These are phyloP conservation scores for Chondrilla cf. caribensis DNA, from an alignment of 37 sponge, comb jelly and placozoan genomes.

Conservation along the genomic window DNA sequence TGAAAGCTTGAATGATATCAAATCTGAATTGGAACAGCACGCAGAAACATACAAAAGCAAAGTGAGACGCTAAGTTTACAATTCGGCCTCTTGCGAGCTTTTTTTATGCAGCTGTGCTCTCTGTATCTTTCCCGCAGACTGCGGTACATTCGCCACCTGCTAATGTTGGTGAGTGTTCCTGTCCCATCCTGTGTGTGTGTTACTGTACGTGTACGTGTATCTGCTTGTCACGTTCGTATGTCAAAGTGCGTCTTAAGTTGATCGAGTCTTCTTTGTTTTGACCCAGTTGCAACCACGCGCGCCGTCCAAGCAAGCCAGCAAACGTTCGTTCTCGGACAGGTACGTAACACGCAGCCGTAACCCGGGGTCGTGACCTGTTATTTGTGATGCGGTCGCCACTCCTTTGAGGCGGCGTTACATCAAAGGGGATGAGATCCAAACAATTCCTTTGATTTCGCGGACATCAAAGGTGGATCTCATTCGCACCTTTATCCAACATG, in stretches of 20 bases:
- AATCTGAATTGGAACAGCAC: not conserved
- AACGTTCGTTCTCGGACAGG: not conserved
- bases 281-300: not conserved
- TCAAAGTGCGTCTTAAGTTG: not conserved
- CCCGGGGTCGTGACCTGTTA: too few species aligned
- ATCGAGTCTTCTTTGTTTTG: not conserved
- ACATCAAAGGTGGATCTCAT: conserved; percentile 7
- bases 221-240: not conserved
- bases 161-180: not conserved
- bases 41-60: conserved; percentile 14
- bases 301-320: not conserved
- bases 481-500: not conserved
- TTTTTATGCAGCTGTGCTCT: too few species aligned
- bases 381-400: not conserved
- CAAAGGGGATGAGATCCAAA: not conserved
- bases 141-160: not conserved
- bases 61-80: not conserved
- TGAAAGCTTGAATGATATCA: conserved; percentile 25
- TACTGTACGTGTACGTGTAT: not conserved
- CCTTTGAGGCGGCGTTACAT: not conserved
- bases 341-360: too few species aligned
- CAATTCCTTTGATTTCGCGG: not conserved
- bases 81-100: not conserved
- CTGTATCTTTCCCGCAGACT: too few species aligned
- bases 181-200: not conserved